Percentiles rank a stretch among this genome's conserved stretches.
Evolutionary conservation across 1,140 invertebrate species (phyloP).

Genomic region (Trypoxylus dichotomus): DNA sequence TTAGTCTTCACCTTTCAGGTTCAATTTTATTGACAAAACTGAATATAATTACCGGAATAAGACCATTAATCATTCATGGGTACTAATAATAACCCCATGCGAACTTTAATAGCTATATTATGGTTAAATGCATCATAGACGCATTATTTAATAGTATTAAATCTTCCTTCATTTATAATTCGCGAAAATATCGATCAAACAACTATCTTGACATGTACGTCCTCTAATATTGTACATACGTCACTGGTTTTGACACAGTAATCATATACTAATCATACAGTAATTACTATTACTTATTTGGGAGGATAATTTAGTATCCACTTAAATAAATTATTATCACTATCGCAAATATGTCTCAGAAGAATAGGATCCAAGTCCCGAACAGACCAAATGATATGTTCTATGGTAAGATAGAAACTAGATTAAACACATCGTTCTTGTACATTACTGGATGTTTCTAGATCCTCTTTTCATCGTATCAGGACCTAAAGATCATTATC

Average conservation of each 20-base stretch:
- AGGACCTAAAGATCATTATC: conserved; percentile 57
- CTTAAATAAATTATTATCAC: neutral
- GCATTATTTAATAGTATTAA: no score
- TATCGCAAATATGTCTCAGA: no score
- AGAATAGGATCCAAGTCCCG: neutral
- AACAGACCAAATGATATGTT: conserved; percentile 9
- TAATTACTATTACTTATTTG: neutral
- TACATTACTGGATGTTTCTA: conserved; percentile 39
- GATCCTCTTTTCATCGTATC: conserved; percentile 59
- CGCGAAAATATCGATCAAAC: no score
- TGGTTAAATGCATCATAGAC: no score
- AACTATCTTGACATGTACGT: no score
- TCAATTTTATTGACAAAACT: no score
- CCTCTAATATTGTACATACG: neutral
- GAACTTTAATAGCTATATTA: no score
- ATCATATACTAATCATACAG: neutral
- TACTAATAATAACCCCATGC: no score
- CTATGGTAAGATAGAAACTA: neutral
- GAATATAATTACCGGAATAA: no score
- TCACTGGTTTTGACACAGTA: neutral
- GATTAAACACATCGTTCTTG: neutral
- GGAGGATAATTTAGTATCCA: neutral
- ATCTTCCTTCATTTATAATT: no score
- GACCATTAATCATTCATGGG: no score
- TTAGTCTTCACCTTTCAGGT: no score